A percentile compares a stretch with the other conserved stretches of the same genome.
These are phyloP conservation scores for Andrena hattorfiana DNA, from an alignment of 2,888 invertebrate species.

Conservation along the genomic window DNA sequence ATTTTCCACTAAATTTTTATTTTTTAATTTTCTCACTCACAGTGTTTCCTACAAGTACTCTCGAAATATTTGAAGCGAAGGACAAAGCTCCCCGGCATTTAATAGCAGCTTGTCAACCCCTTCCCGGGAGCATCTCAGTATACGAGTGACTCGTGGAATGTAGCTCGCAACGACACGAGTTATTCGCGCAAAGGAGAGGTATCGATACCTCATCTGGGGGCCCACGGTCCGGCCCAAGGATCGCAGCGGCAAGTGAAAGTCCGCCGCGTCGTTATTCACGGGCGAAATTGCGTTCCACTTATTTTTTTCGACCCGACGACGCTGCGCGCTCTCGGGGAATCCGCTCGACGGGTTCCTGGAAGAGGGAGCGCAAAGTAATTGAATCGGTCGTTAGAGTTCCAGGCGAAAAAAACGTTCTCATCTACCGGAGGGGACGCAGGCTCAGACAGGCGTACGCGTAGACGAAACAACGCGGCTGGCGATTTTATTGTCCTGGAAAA, in stretches of 20 bases:
- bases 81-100: too few species aligned
- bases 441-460: conserved; percentile 7
- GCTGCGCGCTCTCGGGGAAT: conserved; percentile 22
- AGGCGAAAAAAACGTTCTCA: conserved; percentile 29
- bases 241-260: conserved; percentile 60
- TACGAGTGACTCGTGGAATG: too few species aligned
- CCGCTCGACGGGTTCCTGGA: conserved; percentile 13
- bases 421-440: not conserved
- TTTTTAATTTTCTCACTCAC: too few species aligned
- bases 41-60: too few species aligned
- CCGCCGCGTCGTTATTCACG: conserved; percentile 55
- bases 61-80: too few species aligned
- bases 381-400: conserved; percentile 39
- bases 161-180: not conserved
- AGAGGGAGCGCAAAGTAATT: conserved; percentile 16
- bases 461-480: conserved; percentile 42
- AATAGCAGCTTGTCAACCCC: too few species aligned
- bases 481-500: conserved; percentile 46
- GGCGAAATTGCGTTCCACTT: conserved; percentile 60
- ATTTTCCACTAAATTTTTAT: too few species aligned
- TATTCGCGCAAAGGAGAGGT: conserved; percentile 25
- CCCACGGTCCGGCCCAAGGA: conserved; percentile 11
- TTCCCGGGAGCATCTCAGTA: too few species aligned
- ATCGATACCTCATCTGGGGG: conserved; percentile 43
- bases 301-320: conserved; percentile 13